Evolutionary conservation across 2,888 invertebrate genomes (phyloP).

Genomic region (Drosophila paramelanica): DNA sequence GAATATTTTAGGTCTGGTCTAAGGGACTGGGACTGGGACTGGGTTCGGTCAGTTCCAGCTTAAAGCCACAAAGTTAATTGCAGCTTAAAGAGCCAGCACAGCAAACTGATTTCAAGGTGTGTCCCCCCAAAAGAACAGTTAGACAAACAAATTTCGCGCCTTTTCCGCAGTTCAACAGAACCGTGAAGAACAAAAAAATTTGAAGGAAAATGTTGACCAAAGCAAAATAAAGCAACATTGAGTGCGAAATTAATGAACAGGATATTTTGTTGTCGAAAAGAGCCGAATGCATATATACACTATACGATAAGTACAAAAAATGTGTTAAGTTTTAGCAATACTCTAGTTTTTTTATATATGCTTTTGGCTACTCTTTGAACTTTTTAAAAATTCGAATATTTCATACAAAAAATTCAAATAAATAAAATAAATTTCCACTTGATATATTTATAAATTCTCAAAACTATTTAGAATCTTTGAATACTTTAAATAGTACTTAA

Average conservation of each 20-base stretch:
- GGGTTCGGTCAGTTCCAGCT: constrained; percentile 47
- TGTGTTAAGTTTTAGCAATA: too few relatives aligned
- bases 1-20: constrained; percentile 3
- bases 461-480: too few relatives aligned
- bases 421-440: too few relatives aligned
- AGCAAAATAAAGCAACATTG: constrained; percentile 20
- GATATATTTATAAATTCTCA: too few relatives aligned
- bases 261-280: not conserved
- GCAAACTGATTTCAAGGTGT: constrained; percentile 73
- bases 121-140: constrained; percentile 44
- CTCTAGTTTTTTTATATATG: too few relatives aligned
- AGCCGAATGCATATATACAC: constrained; percentile 11
- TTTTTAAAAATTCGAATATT: too few relatives aligned
- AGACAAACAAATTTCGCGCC: constrained; percentile 76
- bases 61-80: constrained; percentile 69
- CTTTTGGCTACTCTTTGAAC: too few relatives aligned
- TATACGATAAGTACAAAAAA: not conserved
- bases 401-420: too few relatives aligned
- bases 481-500: not conserved
- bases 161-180: constrained; percentile 61
- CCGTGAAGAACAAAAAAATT: constrained; percentile 1
- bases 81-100: constrained; percentile 70
- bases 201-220: constrained; percentile 41
- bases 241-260: constrained; percentile 21
- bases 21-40: constrained; percentile 26